Base-by-base conservation (phyloP, 2,888 invertebrate species). In the Linnaemya tessellans region DNA sequence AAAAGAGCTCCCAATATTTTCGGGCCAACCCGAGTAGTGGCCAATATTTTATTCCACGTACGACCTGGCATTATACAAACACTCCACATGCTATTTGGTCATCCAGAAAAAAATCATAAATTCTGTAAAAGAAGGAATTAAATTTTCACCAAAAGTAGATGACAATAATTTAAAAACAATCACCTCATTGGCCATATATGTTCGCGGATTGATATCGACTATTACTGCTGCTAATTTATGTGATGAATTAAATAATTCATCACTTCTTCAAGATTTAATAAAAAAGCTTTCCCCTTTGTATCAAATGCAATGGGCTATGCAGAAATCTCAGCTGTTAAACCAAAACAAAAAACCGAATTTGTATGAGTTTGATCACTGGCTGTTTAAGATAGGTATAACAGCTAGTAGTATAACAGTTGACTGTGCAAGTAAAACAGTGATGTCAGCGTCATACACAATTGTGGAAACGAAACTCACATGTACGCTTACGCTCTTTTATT, bases 221-320 rank as follows among this genome's bases (percentile, higher is more conserved):
- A 70, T 56, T 43, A 25, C 3, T 4, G 15, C 70, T 5, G 22
- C 25, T 25, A 70, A 70, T 56, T 56, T 70, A 25, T 11, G 1
- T 10, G 56, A 70, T 56, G 56, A 70, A 56, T 25, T 70, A 15
- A 70, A 70, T 70, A 70, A 70, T 25, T 56, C 70, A 41, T 70
- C 56, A 56, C 70, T 70, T 56, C 43, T 70, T n/a, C n/a, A n/a
- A n/a, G n/a, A n/a, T n/a, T n/a, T n/a, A n/a, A n/a, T n/a, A n/a
- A n/a, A n/a, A n/a, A n/a, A n/a, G n/a, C n/a, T n/a, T n/a, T n/a
- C n/a, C n/a, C n/a, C n/a, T n/a, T n/a, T n/a, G n/a, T n/a, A n/a
- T n/a, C n/a, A n/a, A n/a, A n/a, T n/a, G n/a, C n/a, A n/a, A n/a
- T n/a, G n/a, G n/a, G n/a, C n/a, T n/a, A 30, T 9, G 5, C 49